Evolutionary conservation across 2,888 invertebrate species (phyloP), one percentile per base, ranked within the genome.

Genomic region (Pemphredon lugubris): DNA sequence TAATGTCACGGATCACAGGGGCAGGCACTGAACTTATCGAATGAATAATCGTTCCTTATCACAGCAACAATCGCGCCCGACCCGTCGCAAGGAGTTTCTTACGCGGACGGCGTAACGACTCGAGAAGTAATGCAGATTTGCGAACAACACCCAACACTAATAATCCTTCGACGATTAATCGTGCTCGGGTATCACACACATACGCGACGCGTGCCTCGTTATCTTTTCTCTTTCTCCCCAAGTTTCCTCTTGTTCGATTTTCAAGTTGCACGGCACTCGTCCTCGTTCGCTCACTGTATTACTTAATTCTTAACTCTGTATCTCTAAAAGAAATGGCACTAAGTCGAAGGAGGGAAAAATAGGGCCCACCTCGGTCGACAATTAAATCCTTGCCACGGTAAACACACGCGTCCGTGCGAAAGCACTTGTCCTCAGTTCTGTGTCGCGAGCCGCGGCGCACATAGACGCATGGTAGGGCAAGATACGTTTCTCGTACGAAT

Each of bases 1-100:
- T 34, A 68, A 50, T 65, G 81, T 81, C 78, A 81, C 81, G 75
- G 48, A 67, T 73, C 81, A 80, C 81, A 78, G 61, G 34, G 68
- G 18, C 65, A 72, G 78, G 71, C 80, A 80, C 81, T 75, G 26
- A 73, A 75, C 66, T 77, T 69, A 63, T 45, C 55, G 60, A 64
- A 54, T 66, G 57, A 68, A 65, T 57, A 34, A 68, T 68, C 77
- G 66, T 74, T 61, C 67, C 53, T 78, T 77, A 78, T 77, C 77
- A 77, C 77, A 78, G 77, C 61, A 53, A 67, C 75, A 61, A 75
- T 78, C 75, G 64, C 63, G 51, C 57, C 42, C 63, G 61, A 21
- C 23, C 61, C 65, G 77, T 70, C 70, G 70, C 74, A 42, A 59
- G 59, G 61, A 66, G 66, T 42, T 66, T 63, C 59, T 58, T 48